Conservation (phyloP, 2,797 vertebrate genomes). For the Brotula barbata region DNA sequence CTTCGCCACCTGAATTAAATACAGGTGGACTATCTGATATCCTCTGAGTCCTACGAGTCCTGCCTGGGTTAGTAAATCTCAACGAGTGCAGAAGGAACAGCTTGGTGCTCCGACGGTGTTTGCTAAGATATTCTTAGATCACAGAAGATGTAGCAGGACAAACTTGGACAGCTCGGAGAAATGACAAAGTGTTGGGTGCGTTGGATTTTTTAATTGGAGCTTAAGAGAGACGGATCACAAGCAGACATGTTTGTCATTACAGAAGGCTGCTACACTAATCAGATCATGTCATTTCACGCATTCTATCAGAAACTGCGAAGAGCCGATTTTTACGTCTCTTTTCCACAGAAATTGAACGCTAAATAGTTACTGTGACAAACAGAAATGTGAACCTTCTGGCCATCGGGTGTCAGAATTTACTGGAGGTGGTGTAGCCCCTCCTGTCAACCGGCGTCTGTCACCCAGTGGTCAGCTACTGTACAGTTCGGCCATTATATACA, state of each 20-base stretch:
- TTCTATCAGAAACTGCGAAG: no score
- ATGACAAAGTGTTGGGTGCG: slow-evolving; percentile 28
- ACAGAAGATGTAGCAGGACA: slow-evolving; percentile 1
- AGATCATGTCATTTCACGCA: no score
- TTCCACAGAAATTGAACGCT: slow-evolving; percentile 24
- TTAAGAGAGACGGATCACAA: slow-evolving; percentile 10
- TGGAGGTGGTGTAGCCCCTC: slow-evolving; percentile 34
- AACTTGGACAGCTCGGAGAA: slow-evolving; percentile 23
- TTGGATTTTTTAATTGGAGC: slow-evolving; percentile 44
- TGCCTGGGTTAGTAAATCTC: slow-evolving; percentile 45
- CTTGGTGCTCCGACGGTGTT: slow-evolving; percentile 13
- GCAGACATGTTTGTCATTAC: slow-evolving; percentile 6
- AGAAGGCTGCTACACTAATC: background rate
- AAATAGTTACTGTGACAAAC: slow-evolving; percentile 13
- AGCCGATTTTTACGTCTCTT: background rate
- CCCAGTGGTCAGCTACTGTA: slow-evolving; percentile 66
- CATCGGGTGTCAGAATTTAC: slow-evolving; percentile 25
- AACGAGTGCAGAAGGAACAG: slow-evolving; percentile 16
- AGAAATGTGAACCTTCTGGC: slow-evolving; percentile 31
- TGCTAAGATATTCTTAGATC: slow-evolving; percentile 39
- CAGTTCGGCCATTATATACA: slow-evolving; percentile 57
- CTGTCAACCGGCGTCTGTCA: slow-evolving; percentile 66
- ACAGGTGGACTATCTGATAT: slow-evolving; percentile 11
- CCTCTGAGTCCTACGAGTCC: background rate
- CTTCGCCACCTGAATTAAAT: slow-evolving; percentile 29